A percentile compares a stretch with the other conserved stretches of the same genome.
Conservation (phyloP, 2,113 vertebrate species). For the Motacilla alba region DNA sequence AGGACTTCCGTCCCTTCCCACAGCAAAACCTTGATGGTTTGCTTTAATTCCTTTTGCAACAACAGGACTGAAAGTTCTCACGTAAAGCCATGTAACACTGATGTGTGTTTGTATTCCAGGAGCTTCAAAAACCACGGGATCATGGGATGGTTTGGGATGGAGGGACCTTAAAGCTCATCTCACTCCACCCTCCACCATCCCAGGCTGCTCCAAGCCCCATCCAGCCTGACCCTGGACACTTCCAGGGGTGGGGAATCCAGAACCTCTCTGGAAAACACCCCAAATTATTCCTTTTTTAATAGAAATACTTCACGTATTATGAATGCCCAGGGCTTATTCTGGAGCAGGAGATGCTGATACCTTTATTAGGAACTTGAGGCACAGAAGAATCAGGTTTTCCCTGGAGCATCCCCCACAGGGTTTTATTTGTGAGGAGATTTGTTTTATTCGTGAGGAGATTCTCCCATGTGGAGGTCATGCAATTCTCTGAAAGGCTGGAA, state of each 20-base stretch:
- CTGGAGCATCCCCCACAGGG: not conserved
- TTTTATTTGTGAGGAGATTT: not conserved
- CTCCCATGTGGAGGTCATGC: not conserved
- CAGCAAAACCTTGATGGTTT: not conserved
- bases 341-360: not conserved
- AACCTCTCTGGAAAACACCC: rapidly evolving
- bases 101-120: not conserved
- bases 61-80: not conserved
- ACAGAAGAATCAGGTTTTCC: not conserved
- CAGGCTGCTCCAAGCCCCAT: not conserved
- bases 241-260: not conserved
- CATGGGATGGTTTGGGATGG: not conserved
- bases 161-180: not conserved
- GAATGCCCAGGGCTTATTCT: not conserved
- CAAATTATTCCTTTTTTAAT: not conserved
- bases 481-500: not conserved
- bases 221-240: not conserved
- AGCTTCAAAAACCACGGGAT: not conserved
- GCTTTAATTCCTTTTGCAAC: not conserved
- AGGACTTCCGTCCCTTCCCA: not conserved
- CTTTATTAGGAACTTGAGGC: not conserved
- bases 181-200: not conserved
- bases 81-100: not conserved
- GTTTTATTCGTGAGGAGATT: not conserved
- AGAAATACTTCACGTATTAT: rapidly evolving